phyloP scores from a whole-genome alignment of 92 coral and sea anemone species.

The Umimayanthus kanabou region DNA sequence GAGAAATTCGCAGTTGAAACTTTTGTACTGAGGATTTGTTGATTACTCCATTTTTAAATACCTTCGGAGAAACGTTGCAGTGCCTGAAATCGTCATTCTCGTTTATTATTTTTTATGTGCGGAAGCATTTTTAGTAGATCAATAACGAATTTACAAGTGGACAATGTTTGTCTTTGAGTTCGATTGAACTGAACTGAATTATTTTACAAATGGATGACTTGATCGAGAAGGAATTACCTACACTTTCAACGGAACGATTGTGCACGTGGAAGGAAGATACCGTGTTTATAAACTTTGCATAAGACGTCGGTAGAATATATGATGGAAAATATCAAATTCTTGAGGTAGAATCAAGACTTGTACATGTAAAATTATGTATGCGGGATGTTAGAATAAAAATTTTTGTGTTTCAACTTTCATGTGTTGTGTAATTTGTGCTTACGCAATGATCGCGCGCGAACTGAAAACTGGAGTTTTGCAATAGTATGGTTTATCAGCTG shows the following conservation, averaged over 20 bases:
- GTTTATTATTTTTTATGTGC: background rate
- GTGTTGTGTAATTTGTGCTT: background rate
- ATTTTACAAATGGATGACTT: background rate
- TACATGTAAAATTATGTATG: background rate
- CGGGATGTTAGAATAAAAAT: background rate
- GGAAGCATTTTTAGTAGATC: background rate
- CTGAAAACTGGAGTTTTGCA: background rate
- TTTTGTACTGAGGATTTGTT: conserved; percentile 20
- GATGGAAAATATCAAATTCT: background rate
- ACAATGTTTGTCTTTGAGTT: conserved; percentile 2
- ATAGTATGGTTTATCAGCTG: background rate
- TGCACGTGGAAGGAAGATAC: background rate
- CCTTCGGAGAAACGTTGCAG: conserved; percentile 15
- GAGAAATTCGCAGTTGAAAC: conserved; percentile 23
- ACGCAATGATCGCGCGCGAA: background rate
- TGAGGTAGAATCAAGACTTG: background rate
- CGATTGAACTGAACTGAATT: conserved; percentile 2
- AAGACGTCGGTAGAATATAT: background rate
- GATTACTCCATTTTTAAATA: conserved; percentile 23
- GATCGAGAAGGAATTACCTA: conserved; percentile 1
- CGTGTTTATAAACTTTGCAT: background rate
- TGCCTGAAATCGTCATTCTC: background rate
- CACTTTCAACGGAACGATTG: background rate
- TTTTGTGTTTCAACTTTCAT: background rate
- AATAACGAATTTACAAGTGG: background rate